Conservation (phyloP, 2,113 vertebrate species). For the Nesogale talazaci region DNA sequence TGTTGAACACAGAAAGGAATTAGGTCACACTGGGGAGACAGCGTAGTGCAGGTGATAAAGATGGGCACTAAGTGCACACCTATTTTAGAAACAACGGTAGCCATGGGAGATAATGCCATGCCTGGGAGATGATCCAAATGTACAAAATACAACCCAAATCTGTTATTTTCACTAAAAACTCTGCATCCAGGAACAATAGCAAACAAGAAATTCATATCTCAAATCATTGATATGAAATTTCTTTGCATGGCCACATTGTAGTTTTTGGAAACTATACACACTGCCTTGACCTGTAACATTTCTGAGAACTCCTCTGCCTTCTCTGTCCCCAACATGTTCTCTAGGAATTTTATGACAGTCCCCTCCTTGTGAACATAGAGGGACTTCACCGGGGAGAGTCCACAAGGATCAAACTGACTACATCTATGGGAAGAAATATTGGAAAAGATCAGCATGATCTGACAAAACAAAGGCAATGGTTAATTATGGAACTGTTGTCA, state of each 20-base stretch:
- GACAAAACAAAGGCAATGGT: too few species aligned
- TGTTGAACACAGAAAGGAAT: background rate
- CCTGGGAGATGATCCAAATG: background rate
- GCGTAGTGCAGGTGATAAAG: background rate
- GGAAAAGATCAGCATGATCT: too few species aligned
- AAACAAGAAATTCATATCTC: background rate
- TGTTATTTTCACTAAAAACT: background rate
- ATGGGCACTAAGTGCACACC: background rate
- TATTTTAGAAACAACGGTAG: background rate
- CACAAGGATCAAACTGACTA: too few species aligned
- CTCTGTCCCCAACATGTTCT: background rate
- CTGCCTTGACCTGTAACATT: background rate
- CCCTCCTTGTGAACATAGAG: background rate
- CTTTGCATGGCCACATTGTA: background rate
- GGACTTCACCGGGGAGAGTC: too few species aligned
- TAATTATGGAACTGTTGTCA: too few species aligned
- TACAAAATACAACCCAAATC: background rate
- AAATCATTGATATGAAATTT: background rate
- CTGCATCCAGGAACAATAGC: background rate
- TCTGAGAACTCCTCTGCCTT: background rate
- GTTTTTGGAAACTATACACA: background rate
- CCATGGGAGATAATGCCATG: background rate
- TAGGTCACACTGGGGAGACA: background rate
- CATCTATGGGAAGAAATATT: too few species aligned
- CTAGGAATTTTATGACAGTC: background rate